These are phyloP conservation scores for Nomada fabriciana DNA, from an alignment of 2,888 invertebrate genomes.

Conservation along the genomic window DNA sequence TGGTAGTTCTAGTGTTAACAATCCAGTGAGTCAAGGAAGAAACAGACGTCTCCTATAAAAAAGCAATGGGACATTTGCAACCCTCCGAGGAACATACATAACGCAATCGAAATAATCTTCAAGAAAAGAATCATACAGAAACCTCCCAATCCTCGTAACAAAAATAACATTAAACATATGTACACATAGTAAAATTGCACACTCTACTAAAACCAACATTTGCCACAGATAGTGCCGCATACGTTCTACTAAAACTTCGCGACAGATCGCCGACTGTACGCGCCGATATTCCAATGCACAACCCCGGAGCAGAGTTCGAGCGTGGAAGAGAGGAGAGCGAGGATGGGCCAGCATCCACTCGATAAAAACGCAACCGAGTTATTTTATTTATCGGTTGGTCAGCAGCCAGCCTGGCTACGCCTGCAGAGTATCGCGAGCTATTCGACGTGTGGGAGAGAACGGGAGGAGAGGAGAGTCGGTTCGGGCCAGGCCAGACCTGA, in stretches of 20 bases:
- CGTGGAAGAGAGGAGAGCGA: not conserved
- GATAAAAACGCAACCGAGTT: constrained; percentile 76
- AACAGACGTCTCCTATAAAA: too few species aligned
- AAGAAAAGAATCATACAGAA: too few species aligned
- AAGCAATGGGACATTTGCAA: too few species aligned
- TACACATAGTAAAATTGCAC: too few species aligned
- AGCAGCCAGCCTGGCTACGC: constrained; percentile 71
- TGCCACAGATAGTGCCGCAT: not conserved
- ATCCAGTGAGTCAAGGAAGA: too few species aligned
- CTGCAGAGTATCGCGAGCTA: constrained; percentile 45
- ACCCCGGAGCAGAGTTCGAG: not conserved
- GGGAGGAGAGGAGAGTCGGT: constrained; percentile 20
- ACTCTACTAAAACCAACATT: too few species aligned
- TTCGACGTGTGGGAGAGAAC: constrained; percentile 11
- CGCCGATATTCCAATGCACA: not conserved
- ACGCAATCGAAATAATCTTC: too few species aligned
- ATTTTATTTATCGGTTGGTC: constrained; percentile 80
- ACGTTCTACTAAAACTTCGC: not conserved
- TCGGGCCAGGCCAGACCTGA: constrained; percentile 15
- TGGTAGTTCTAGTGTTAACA: too few species aligned
- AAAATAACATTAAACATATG: too few species aligned
- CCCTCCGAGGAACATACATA: too few species aligned
- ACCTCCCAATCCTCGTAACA: too few species aligned
- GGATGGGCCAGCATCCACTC: constrained; percentile 45
- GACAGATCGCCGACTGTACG: not conserved